Conservation (phyloP, 30 jellyfish, hydroid and myxozoan species). For the Hydra vulgaris region DNA sequence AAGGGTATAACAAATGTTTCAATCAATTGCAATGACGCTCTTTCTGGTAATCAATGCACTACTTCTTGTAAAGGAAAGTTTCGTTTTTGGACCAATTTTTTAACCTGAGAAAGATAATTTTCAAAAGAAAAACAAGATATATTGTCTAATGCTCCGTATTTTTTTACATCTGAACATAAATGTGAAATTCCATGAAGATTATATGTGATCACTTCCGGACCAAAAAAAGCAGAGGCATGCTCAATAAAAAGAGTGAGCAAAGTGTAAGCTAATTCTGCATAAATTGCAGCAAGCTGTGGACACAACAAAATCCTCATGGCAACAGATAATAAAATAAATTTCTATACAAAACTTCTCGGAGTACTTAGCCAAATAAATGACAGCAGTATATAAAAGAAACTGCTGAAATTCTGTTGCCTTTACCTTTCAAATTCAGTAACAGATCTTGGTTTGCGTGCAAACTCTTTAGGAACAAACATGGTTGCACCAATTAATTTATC, state of each 20-base stretch:
- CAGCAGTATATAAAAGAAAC: conserved; percentile 35
- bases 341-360: conserved; percentile 2
- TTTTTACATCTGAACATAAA: conserved; percentile 28
- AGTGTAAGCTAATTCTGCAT: background rate
- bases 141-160: conserved; percentile 26
- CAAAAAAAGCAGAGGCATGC: conserved; percentile 11
- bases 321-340: conserved; percentile 23
- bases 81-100: conserved; percentile 2
- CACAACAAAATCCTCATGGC: conserved; percentile 21
- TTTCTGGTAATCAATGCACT: background rate
- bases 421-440: conserved; percentile 26
- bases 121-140: conserved; percentile 28
- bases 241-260: background rate
- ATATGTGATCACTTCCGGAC: conserved; percentile 29
- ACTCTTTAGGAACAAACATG: conserved; percentile 21
- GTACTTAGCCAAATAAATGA: conserved; percentile 17
- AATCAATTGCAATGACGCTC: background rate
- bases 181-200: conserved; percentile 40
- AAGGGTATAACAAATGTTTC: background rate
- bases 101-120: conserved; percentile 14
- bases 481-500: background rate
- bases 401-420: conserved; percentile 54
- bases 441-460: conserved; percentile 44
- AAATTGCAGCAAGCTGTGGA: background rate
- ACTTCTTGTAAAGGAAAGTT: background rate